Percentiles rank a stretch among this genome's conserved stretches.
These are phyloP conservation scores for Parapristionchus giblindavisi DNA, from an alignment of 2,888 invertebrate species.

Conservation along the genomic window DNA sequence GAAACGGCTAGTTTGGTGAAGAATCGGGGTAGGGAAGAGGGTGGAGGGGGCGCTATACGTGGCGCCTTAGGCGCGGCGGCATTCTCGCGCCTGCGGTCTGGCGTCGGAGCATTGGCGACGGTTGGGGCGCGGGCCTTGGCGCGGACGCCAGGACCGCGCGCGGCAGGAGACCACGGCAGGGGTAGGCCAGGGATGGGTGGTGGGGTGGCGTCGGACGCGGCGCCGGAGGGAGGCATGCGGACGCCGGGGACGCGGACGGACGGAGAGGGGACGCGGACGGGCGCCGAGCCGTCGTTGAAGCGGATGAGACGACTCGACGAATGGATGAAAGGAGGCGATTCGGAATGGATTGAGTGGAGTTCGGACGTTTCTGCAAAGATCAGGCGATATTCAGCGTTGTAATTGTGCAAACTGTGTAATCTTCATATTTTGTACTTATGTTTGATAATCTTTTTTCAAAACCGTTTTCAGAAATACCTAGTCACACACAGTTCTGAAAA, in stretches of 20 bases:
- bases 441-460: too few species aligned
- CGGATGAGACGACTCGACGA: constrained; percentile 2
- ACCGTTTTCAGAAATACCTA: too few species aligned
- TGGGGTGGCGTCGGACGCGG: constrained; percentile 11
- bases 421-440: too few species aligned
- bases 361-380: too few species aligned
- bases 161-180: neutral
- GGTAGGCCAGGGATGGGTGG: constrained; percentile 10
- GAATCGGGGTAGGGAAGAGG: constrained; percentile 13
- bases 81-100: neutral
- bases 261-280: neutral
- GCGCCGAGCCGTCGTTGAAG: neutral
- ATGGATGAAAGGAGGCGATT: neutral
- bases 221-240: neutral
- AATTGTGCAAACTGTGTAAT: too few species aligned
- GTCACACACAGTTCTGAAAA: too few species aligned
- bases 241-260: neutral
- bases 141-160: neutral
- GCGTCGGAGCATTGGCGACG: neutral
- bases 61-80: neutral
- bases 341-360: neutral
- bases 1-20: constrained; percentile 16
- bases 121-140: neutral
- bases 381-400: too few species aligned
- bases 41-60: neutral